Percentiles rank a stretch among this genome's conserved stretches.
These are phyloP conservation scores for Geophilus truncorum DNA, from an alignment of 2,888 invertebrate species.

Conservation along the genomic window DNA sequence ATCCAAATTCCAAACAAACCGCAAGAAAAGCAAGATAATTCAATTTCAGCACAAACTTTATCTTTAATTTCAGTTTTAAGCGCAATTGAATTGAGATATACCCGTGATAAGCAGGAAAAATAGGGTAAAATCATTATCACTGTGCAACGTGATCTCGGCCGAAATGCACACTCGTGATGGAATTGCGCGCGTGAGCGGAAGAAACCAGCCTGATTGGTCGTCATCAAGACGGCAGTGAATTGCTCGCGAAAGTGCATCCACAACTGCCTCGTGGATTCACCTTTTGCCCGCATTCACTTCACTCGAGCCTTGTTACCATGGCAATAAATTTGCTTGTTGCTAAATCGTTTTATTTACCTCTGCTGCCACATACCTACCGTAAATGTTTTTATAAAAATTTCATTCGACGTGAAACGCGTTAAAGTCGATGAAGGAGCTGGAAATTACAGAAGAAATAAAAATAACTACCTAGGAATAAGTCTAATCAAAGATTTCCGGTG, in stretches of 20 bases:
- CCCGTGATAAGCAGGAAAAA: neutral
- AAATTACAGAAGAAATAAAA: too few species aligned
- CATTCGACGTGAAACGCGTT: neutral
- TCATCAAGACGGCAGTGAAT: neutral
- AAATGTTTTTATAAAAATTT: neutral
- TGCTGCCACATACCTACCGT: neutral
- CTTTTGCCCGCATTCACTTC: neutral
- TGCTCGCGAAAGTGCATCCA: neutral
- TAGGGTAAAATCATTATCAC: neutral
- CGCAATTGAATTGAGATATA: neutral
- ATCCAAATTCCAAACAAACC: too few species aligned
- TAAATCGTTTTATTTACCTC: neutral
- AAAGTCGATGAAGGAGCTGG: neutral
- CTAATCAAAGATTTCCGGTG: too few species aligned
- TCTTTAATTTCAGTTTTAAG: too few species aligned
- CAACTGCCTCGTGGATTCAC: neutral
- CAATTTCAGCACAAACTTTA: too few species aligned
- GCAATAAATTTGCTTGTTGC: neutral
- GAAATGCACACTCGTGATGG: slow-evolving; percentile 7
- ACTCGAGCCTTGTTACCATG: neutral
- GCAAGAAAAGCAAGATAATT: too few species aligned
- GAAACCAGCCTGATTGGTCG: slow-evolving; percentile 10
- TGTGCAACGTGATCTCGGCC: neutral
- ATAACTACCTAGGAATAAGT: too few species aligned
- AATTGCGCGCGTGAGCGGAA: slow-evolving; percentile 16